Base-by-base conservation (phyloP, 2,888 invertebrate species). In the Caenorhabditis panamensis region DNA sequence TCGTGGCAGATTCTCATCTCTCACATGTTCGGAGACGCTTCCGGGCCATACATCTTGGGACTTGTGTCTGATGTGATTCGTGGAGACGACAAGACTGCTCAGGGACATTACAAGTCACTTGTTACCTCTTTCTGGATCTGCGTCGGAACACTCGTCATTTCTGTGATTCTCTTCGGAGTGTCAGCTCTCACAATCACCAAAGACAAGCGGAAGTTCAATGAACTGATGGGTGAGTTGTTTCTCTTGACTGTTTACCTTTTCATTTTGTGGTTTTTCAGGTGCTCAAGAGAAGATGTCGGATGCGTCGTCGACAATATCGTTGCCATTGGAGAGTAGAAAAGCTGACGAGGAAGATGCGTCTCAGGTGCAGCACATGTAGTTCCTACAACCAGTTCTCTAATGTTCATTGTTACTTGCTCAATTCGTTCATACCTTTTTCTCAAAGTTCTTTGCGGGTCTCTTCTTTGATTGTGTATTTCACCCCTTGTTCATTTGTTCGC, bases 1-100 rank as follows among this genome's bases (percentile, higher is more conserved):
- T 97, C 99, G 68, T 95, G 97, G 91, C 98, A 99, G 93, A 96
- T 99, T 89, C 93, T 99, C 58, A 93, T 97, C 87, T 97, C 97
- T 0, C 99, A 99, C 92, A 95, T 96, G 83, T 93, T 99, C 64
- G 99, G 99, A 18, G 99, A 99, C 93, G 99, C 99, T 68, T 96
- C 96, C 53, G 98, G 97, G 92, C 99, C 99, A 0, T 99, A 96
- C 82, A 91, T 99, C 87, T 94, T 99, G 84, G 99, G 99, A 69
- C 72, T 82, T 41, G 84, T 85, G 9, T 89, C 89, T 3, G 90
- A 90, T 79, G 82, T 82, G 28, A 83, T 90, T 44, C 82, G 90
- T 8, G 84, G 85, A 8, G 37, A 56, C 11, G 73, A 79, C 53
- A 47, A 62, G 24, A 54, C 80, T 22, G 63, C 84, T 5, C 59